Base-by-base conservation (phyloP, 2,797 vertebrate genomes). In the Mormyrus proboscirostris region DNA sequence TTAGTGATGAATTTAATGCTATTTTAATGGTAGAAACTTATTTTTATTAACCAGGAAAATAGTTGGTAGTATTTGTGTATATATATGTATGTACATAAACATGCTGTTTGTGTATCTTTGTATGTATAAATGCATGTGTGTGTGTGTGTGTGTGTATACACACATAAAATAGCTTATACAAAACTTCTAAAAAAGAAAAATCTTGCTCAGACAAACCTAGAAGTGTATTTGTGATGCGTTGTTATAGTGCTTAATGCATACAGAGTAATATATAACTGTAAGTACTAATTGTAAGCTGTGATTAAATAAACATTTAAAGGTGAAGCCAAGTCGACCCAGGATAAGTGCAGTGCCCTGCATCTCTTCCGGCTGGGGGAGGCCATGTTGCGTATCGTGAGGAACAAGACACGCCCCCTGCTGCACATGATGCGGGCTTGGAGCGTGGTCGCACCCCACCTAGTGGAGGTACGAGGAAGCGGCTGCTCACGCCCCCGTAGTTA, bases 401-500 rank as follows among this genome's bases (percentile, higher is more conserved):
- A 97, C 94, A 97, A 95, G 93, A 94, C 94, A 0, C 95, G 98
- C 0, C 98, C 98, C 0, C 91, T 99, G 89, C 96, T 99, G 19
- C 98, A 99, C 62, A 95, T 98, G 92, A 97, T 99, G 96, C 96
- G 97, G 92, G 97, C 98, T 92, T 99, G 98, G 98, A 98, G 97
- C 41, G 94, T 99, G 2, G 98, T 99, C 92, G 98, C 98, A 0
- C 97, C 98, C 0, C 98, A 99, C 88, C 96, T 99, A 89, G 98
- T 99, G 91, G 98, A 99, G 97, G 98, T 98, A 91, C 29, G 90
- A 65, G 62, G 8, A 88, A 44, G 10, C 41, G 29, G 3, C 41
- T 50, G 29, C 12, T 5, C 85, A 55, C 5, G 1, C 50, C 14
- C 41, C n/a, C 0, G 9, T 3, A 49, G 41, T 51, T 14, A 51